phyloP scores from a whole-genome alignment of 1,140 invertebrate species.

The Holotrichia oblita region DNA sequence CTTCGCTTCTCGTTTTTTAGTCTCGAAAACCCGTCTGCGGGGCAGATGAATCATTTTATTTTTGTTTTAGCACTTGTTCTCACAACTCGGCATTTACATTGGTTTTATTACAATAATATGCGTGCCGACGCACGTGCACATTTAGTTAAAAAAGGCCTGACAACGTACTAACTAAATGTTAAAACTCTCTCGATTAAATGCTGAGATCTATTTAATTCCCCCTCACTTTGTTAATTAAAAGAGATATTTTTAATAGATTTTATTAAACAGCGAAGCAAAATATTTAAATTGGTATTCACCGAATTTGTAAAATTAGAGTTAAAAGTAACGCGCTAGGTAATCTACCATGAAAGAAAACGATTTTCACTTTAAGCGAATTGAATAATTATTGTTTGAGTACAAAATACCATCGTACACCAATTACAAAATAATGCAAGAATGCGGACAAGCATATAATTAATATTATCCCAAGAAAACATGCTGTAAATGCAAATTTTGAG shows the following conservation, averaged over 20 bases:
- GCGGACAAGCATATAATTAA: not conserved
- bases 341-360: not conserved
- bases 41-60: slow-evolving; percentile 24
- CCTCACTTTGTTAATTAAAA: slow-evolving; percentile 16
- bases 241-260: slow-evolving; percentile 8
- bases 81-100: not conserved
- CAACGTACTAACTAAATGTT: not conserved
- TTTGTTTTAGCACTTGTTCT: slow-evolving; percentile 18
- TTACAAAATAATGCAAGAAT: not conserved
- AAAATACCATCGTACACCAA: not conserved
- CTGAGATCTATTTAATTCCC: not conserved
- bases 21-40: slow-evolving; percentile 6
- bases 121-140: not conserved
- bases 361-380: not conserved
- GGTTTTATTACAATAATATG: not conserved
- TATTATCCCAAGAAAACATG: not conserved
- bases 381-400: not conserved
- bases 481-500: not conserved
- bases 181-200: not conserved
- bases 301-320: slow-evolving; percentile 1
- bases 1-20: not conserved
- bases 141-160: not conserved
- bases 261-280: not conserved
- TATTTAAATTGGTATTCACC: not conserved
- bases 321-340: not conserved